Base-by-base conservation (phyloP, 2,113 vertebrate species). In the Galeopterus variegatus region DNA sequence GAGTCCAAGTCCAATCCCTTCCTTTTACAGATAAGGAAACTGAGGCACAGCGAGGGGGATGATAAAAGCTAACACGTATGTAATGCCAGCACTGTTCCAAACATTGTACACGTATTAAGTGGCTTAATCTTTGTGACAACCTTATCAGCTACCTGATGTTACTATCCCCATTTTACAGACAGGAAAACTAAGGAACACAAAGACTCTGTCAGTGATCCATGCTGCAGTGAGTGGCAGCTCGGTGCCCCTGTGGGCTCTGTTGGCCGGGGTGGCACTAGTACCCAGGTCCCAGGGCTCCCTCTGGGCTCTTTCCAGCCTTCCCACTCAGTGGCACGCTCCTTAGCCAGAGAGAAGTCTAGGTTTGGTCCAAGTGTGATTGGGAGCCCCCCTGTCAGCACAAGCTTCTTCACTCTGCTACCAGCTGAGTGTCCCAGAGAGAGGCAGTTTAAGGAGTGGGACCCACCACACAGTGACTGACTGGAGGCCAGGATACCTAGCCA, bases 181-280 rank as follows among this genome's bases (percentile, higher is more conserved):
- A 69, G 50, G 75, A 56, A 82, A 77, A 45, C n/a, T 28, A 76
- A 93, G 65, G 83, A 52, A 18, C 26, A 52, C 45, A 50, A 54
- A 28, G 24, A 24, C 31, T 6, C 8, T 88, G 75, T 50, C 65
- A 14, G 17, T 80, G 26, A 33, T 28, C 54, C 67, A 8, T 5
- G 33, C 1, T 54, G n/a, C 33, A 24, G 15, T 4, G 41, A 28
- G 60, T 21, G 73, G 36, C 56, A 50, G 77, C 72, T 80, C 36
- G 14, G 19, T 28, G 52, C 17, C 48, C 50, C 64, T 0, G 0
- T 3, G 65, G 21, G 41, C 3, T 4, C 31, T 4, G 1, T 0
- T 3, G 72, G 83, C 1, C 23, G 8, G 31, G 18, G 12, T 24
- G 36, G 19, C 17, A 9, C 28, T 28, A 60, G 54, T 12, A 5